These are phyloP conservation scores for Lepidostoma basale DNA, from an alignment of 1,140 invertebrate genomes.

Conservation along the genomic window DNA sequence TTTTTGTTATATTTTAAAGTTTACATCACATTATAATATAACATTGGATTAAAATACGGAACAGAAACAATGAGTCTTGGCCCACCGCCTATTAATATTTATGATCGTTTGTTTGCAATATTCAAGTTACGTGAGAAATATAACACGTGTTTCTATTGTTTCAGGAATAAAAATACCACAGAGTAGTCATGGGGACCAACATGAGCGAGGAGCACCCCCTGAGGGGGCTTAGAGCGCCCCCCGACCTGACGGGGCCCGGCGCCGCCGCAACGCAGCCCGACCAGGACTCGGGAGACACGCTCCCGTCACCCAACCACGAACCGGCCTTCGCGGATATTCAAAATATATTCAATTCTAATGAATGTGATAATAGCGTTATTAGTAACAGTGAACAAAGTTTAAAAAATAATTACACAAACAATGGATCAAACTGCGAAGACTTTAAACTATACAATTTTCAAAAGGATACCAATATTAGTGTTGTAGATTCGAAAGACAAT, in stretches of 20 bases:
- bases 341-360: slow-evolving; percentile 13
- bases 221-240: slow-evolving; percentile 25
- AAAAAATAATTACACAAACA: slow-evolving; percentile 24
- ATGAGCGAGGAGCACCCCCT: slow-evolving; percentile 39
- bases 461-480: slow-evolving; percentile 8
- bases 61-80: too few relatives aligned
- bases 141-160: slow-evolving; percentile 12
- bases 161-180: not conserved
- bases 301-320: not conserved
- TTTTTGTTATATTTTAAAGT: too few relatives aligned
- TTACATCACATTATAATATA: too few relatives aligned
- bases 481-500: slow-evolving; percentile 1
- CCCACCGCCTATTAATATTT: too few relatives aligned
- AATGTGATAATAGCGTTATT: slow-evolving; percentile 15
- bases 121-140: too few relatives aligned
- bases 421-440: slow-evolving; percentile 32
- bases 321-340: not conserved
- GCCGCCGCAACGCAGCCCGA: not conserved
- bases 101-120: too few relatives aligned
- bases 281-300: not conserved
- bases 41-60: too few relatives aligned
- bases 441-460: slow-evolving; percentile 35
- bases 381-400: slow-evolving; percentile 20
- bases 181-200: slow-evolving; percentile 40
- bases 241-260: not conserved